phyloP scores from a whole-genome alignment of 2,888 invertebrate genomes.

The Heliconius sara region DNA sequence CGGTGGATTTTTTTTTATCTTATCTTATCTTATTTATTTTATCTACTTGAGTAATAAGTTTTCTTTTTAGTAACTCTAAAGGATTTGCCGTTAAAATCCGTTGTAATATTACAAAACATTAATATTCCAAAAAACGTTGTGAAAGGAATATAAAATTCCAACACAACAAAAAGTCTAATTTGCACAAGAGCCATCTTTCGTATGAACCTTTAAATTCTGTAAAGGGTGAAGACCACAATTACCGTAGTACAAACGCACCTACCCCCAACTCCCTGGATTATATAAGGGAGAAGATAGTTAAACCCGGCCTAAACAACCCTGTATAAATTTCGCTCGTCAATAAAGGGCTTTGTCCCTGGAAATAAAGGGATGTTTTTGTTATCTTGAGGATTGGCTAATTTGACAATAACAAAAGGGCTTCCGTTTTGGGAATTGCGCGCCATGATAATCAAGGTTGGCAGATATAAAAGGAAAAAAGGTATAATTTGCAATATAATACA shows the following conservation, averaged over 20 bases:
- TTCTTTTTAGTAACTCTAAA: neutral
- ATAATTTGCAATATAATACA: slow-evolving; percentile 60
- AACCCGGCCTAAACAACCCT: slow-evolving; percentile 63
- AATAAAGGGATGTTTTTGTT: slow-evolving; percentile 82
- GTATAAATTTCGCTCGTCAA: slow-evolving; percentile 80
- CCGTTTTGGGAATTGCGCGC: slow-evolving; percentile 73
- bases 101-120: neutral
- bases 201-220: slow-evolving; percentile 46
- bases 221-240: slow-evolving; percentile 51
- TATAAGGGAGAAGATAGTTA: slow-evolving; percentile 77
- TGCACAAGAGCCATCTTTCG: slow-evolving; percentile 44
- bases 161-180: slow-evolving; percentile 40
- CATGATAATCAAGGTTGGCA: slow-evolving; percentile 76
- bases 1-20: too few species aligned
- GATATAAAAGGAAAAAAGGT: slow-evolving; percentile 48
- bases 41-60: neutral
- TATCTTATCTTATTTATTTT: too few species aligned
- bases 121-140: neutral
- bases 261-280: slow-evolving; percentile 64
- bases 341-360: slow-evolving; percentile 79
- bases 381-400: slow-evolving; percentile 85
- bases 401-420: slow-evolving; percentile 83
- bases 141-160: slow-evolving; percentile 32
- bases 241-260: slow-evolving; percentile 49
- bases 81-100: neutral